phyloP scores from a whole-genome alignment of 2,888 invertebrate species.

The Cryptus viduatorius region DNA sequence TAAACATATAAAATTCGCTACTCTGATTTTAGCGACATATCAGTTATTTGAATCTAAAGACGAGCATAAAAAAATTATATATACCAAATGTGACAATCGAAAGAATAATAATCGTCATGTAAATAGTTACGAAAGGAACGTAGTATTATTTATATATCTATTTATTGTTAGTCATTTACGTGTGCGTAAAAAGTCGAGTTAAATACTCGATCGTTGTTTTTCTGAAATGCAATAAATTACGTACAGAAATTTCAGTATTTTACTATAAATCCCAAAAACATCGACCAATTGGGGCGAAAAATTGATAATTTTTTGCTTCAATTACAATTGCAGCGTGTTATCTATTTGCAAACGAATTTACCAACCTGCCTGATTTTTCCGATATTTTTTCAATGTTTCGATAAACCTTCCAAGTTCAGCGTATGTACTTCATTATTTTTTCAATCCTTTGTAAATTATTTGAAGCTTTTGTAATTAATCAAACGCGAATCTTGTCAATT shows the following conservation, averaged over 20 bases:
- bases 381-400: no score
- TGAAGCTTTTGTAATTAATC: no score
- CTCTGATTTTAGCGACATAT: no score
- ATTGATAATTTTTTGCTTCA: not conserved
- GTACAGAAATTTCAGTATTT: not conserved
- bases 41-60: conserved; percentile 4
- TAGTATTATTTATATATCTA: conserved; percentile 66
- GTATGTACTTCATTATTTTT: no score
- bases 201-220: conserved; percentile 16
- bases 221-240: conserved; percentile 56
- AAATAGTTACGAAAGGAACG: conserved; percentile 59
- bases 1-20: no score
- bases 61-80: conserved; percentile 7
- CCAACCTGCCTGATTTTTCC: no score
- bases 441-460: no score
- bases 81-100: conserved; percentile 57
- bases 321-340: no score
- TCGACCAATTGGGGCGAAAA: conserved; percentile 12
- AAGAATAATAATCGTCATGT: conserved; percentile 54
- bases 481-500: no score
- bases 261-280: not conserved
- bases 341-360: no score
- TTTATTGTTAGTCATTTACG: conserved; percentile 51
- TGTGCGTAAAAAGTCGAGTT: conserved; percentile 47
- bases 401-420: no score